Evolutionary conservation across 2,888 invertebrate species (phyloP), one percentile per base, ranked within the genome.

Genomic region (Cabera pusaria): DNA sequence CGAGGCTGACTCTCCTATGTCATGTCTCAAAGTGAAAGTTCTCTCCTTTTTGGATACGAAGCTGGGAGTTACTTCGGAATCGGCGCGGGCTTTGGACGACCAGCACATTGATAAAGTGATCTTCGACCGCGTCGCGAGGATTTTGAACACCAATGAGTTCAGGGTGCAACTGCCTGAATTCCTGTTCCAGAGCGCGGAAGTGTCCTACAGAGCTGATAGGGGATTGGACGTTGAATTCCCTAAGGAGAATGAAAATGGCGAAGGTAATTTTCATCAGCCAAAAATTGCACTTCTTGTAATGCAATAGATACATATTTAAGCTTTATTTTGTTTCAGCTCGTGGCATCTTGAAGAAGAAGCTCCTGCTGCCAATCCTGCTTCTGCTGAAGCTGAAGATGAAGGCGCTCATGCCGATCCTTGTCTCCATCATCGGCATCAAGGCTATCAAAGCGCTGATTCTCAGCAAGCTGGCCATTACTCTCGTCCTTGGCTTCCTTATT

Each of bases 361-460:
- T 96, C 26, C 88, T 96, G 49, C 85, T 96, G 65, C 96, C 96
- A 6, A 90, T 96, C 46, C 83, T 96, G 55, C 85, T 96, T 54
- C 90, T 96, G 29, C 82, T 96, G 60, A 96, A 96, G 80, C 78
- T 96, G 64, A 96, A 96, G 81, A 89, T 96, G 90, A 96, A 96
- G 79, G 93, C 94, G 10, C 76, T 96, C 46, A 94, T 95, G 93
- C 96, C 96, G 18, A 94, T 96, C 62, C 90, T 96, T 56, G 91
- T 96, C 14, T 92, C 93, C 23, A 82, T 96, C 61, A 93, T 96
- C 68, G 94, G 95, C 49, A 83, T 96, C 56, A 96, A 96, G 82
- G 94, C 96, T 10, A 88, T 94, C 59, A 96, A 96, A 77, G 96
- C 96, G 44, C 87, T 96, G 49, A 92, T 96, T 45, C 91, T 96